Evolutionary conservation across 2,888 invertebrate genomes (phyloP).

Genomic region (Acrobeloides nanus): DNA sequence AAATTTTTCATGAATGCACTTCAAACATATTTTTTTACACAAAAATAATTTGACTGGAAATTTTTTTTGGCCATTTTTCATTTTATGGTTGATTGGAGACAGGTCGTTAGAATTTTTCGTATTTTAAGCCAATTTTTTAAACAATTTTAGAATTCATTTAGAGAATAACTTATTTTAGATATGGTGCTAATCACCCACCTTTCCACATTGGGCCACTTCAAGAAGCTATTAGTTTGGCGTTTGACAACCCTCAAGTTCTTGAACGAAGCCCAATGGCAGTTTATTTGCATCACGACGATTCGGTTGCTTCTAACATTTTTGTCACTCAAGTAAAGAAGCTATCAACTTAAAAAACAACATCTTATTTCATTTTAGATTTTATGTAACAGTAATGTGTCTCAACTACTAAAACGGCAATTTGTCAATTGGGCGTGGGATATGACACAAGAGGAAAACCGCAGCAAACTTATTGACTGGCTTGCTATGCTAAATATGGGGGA

Average conservation of each 20-base stretch:
- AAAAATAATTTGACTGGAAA: not conserved
- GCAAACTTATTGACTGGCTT: slow-evolving; percentile 61
- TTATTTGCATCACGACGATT: slow-evolving; percentile 90
- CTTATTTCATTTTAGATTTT: slow-evolving; percentile 59
- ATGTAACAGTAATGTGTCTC: slow-evolving; percentile 81
- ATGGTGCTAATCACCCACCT: slow-evolving; percentile 25
- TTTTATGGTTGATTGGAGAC: too few species aligned
- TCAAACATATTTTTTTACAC: not conserved
- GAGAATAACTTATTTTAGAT: slow-evolving; percentile 22
- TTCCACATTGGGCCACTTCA: slow-evolving; percentile 24
- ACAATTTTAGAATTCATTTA: too few species aligned
- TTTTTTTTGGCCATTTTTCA: not conserved
- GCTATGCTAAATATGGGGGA: slow-evolving; percentile 23
- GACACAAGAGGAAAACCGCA: slow-evolving; percentile 76
- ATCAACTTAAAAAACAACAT: not conserved
- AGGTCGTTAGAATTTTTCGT: too few species aligned
- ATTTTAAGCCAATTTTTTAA: not conserved
- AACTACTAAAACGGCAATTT: slow-evolving; percentile 80
- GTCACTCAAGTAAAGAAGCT: slow-evolving; percentile 18
- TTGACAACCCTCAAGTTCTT: slow-evolving; percentile 16
- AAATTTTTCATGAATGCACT: not conserved
- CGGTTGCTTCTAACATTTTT: slow-evolving; percentile 89
- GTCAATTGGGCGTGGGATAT: slow-evolving; percentile 95
- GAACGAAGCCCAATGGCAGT: slow-evolving; percentile 84
- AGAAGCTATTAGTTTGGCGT: slow-evolving; percentile 23